Evolutionary conservation across 2,797 vertebrate species (phyloP).

Genomic region (Cetoscarus ocellatus): DNA sequence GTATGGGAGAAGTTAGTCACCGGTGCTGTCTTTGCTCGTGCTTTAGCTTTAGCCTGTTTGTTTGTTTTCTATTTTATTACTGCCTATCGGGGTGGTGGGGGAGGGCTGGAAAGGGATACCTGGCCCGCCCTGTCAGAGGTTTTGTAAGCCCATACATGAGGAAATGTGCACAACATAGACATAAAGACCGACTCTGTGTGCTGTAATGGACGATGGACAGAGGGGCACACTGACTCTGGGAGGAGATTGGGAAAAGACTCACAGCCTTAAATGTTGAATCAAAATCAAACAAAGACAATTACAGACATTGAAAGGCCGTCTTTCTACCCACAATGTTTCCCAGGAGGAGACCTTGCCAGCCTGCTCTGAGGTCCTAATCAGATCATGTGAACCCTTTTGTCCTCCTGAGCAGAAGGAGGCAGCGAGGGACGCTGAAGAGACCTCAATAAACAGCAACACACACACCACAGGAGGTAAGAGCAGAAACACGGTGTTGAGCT

Average conservation of each 20-base stretch:
- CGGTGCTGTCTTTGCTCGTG: constrained; percentile 74
- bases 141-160: constrained; percentile 57
- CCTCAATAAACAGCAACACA: constrained; percentile 31
- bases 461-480: constrained; percentile 31
- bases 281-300: constrained; percentile 35
- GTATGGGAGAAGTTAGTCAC: constrained; percentile 50
- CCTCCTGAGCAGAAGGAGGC: constrained; percentile 52
- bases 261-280: constrained; percentile 65
- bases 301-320: constrained; percentile 52
- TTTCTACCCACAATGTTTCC: constrained; percentile 49
- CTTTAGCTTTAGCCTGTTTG: constrained; percentile 71
- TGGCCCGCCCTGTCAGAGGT: constrained; percentile 37
- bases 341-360: constrained; percentile 27
- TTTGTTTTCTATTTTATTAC: constrained; percentile 56
- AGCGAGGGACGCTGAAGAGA: constrained; percentile 39
- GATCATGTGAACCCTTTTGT: constrained; percentile 65
- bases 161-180: constrained; percentile 74
- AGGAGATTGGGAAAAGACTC: constrained; percentile 53
- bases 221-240: constrained; percentile 7
- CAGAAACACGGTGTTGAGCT: constrained; percentile 48
- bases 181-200: constrained; percentile 8
- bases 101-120: constrained; percentile 9
- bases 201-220: constrained; percentile 34
- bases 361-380: constrained; percentile 41
- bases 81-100: constrained; percentile 37